Evolutionary conservation across 2,797 vertebrate genomes (phyloP).

Genomic region (Parambassis ranga): DNA sequence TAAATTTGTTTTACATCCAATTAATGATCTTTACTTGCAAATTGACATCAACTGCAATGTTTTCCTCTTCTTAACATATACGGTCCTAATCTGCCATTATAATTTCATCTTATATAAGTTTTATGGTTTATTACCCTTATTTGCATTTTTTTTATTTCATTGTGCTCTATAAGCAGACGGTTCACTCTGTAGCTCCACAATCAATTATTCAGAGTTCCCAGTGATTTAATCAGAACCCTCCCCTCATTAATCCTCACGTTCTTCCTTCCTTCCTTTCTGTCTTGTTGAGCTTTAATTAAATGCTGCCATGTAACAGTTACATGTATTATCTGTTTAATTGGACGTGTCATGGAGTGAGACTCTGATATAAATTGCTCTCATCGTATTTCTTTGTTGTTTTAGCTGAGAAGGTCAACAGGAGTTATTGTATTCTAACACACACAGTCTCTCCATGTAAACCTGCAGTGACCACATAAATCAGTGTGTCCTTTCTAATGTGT

Average conservation of each 20-base stretch:
- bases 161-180: neutral
- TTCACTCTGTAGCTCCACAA: too few species aligned
- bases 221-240: conserved; percentile 10
- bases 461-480: neutral
- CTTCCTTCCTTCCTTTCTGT: neutral
- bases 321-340: conserved; percentile 38
- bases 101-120: too few species aligned
- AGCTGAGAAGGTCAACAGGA: conserved; percentile 6
- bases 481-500: too few species aligned
- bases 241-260: neutral
- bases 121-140: too few species aligned
- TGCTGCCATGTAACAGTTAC: conserved; percentile 3
- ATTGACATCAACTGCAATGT: too few species aligned
- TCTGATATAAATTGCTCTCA: too few species aligned
- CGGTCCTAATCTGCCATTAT: too few species aligned
- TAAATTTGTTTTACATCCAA: too few species aligned
- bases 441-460: neutral
- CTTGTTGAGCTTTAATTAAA: conserved; percentile 8
- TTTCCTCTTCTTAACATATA: too few species aligned
- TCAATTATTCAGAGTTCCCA: conserved; percentile 13
- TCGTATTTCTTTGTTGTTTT: conserved; percentile 1
- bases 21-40: too few species aligned
- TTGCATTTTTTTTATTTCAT: neutral
- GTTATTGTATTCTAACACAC: neutral
- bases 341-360: neutral